phyloP scores from a whole-genome alignment of 2,888 invertebrate species.

The Anodontia alba region DNA sequence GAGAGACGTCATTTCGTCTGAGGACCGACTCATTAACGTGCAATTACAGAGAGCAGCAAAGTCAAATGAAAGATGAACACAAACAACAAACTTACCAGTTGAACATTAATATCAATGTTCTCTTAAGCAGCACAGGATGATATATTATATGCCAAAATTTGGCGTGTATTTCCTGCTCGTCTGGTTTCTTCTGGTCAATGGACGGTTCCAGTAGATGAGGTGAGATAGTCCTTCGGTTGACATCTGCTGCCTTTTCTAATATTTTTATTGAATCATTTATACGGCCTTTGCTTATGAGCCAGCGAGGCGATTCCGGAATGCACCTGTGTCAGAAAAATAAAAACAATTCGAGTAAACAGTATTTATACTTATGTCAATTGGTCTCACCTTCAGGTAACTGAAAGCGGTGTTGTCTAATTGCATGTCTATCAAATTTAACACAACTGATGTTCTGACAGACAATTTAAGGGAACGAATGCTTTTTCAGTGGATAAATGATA shows the following conservation, averaged over 20 bases:
- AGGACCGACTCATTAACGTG: too few species aligned
- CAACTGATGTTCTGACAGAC: too few species aligned
- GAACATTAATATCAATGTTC: conserved; percentile 84
- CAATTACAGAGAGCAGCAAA: too few species aligned
- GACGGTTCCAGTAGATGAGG: conserved; percentile 9
- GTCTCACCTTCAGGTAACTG: too few species aligned
- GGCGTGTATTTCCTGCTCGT: background rate
- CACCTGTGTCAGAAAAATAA: conserved; percentile 34
- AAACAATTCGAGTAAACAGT: background rate
- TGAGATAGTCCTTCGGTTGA: conserved; percentile 31
- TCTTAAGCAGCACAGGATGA: conserved; percentile 43
- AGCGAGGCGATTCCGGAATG: conserved; percentile 57
- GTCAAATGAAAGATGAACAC: too few species aligned
- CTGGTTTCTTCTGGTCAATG: background rate
- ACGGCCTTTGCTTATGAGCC: conserved; percentile 50
- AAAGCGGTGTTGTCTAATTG: too few species aligned
- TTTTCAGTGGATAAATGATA: too few species aligned
- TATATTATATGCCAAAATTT: conserved; percentile 55
- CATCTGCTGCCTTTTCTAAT: conserved; percentile 32
- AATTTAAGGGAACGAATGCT: too few species aligned
- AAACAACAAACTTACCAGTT: conserved; percentile 89
- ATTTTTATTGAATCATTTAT: conserved; percentile 25
- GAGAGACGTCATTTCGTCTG: too few species aligned
- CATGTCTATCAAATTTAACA: too few species aligned
- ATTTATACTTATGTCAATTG: too few species aligned